Conservation (phyloP, 2,888 invertebrate genomes). For the Xiphydria camelus region DNA sequence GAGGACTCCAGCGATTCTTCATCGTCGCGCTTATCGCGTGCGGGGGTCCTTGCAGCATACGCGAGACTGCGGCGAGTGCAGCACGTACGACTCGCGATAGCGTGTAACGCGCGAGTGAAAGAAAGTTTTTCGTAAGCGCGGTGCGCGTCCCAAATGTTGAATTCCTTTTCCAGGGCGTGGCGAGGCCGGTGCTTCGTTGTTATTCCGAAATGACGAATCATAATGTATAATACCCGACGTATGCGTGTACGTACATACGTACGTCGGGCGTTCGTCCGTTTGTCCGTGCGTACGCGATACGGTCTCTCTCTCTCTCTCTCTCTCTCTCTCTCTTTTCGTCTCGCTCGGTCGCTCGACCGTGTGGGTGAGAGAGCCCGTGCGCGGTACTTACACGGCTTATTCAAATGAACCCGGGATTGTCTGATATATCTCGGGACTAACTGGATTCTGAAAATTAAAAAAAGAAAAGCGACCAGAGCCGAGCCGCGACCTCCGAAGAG, state of each 20-base stretch:
- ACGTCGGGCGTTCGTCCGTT: constrained; percentile 7
- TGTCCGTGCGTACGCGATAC: constrained; percentile 1
- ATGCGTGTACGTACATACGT: constrained; percentile 2
- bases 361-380: constrained; percentile 35
- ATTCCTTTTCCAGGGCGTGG: constrained; percentile 49
- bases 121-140: constrained; percentile 32
- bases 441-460: constrained; percentile 53
- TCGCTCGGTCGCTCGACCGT: too few relatives aligned
- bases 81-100: too few relatives aligned
- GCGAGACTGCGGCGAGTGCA: too few relatives aligned
- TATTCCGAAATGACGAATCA: constrained; percentile 58
- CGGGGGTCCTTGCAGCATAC: too few relatives aligned
- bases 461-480: too few relatives aligned
- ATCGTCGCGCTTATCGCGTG: too few relatives aligned
- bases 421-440: constrained; percentile 46
- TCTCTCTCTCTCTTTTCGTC: constrained; percentile 4
- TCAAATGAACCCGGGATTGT: constrained; percentile 50
- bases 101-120: constrained; percentile 10
- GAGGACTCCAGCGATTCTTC: too few relatives aligned
- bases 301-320: constrained; percentile 19
- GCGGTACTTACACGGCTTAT: constrained; percentile 53
- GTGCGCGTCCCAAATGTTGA: constrained; percentile 53
- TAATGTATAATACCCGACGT: constrained; percentile 48
- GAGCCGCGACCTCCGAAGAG: too few relatives aligned
- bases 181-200: constrained; percentile 45